A percentile compares a stretch with the other conserved stretches of the same genome.
Conservation (phyloP, 2,888 invertebrate genomes). For the Altica lythri region DNA sequence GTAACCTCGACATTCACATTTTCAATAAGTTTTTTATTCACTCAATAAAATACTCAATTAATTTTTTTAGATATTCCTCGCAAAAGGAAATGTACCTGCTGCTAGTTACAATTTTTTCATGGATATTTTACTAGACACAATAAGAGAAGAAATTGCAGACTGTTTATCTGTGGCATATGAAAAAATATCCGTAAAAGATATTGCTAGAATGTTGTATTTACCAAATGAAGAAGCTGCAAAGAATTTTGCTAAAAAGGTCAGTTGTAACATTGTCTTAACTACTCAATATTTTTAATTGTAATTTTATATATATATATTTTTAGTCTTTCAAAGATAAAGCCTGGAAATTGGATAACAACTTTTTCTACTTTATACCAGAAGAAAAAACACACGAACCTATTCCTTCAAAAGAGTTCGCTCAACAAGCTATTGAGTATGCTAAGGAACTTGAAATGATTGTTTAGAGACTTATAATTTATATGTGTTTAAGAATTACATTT, state of each 20-base stretch:
- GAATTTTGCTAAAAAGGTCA: constrained; percentile 79
- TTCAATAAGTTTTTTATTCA: no score
- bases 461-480: constrained; percentile 54
- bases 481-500: constrained; percentile 16
- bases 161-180: constrained; percentile 97
- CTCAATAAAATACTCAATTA: no score
- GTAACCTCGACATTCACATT: no score
- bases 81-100: constrained; percentile 94
- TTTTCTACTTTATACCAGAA: constrained; percentile 80
- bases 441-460: constrained; percentile 99
- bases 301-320: constrained; percentile 15
- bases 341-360: constrained; percentile 79
- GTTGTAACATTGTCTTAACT: no score
- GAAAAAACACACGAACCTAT: constrained; percentile 77
- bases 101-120: constrained; percentile 96
- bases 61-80: constrained; percentile 72
- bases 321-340: constrained; percentile 65
- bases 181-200: constrained; percentile 84
- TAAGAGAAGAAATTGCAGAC: constrained; percentile 93
- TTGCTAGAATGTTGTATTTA: constrained; percentile 87
- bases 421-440: constrained; percentile 95
- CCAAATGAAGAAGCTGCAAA: constrained; percentile 76
- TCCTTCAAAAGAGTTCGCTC: constrained; percentile 88
- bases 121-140: constrained; percentile 93
- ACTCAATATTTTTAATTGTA: no score